A percentile compares a stretch with the other conserved stretches of the same genome.
Evolutionary conservation across 2,888 invertebrate genomes (phyloP).

Genomic region (Calliopum simillimum): DNA sequence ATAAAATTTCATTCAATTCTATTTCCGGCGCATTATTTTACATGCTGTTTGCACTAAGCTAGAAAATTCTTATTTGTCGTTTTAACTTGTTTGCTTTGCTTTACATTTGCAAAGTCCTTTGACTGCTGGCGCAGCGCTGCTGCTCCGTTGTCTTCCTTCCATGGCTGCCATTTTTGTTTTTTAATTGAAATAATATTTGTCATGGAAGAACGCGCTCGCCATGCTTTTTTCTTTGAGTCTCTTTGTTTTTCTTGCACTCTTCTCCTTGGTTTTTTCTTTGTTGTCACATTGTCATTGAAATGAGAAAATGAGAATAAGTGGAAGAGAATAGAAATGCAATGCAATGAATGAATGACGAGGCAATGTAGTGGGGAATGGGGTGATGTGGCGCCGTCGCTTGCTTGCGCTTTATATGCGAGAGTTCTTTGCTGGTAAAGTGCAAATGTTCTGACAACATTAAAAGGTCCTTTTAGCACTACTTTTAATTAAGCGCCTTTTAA

Average conservation of each 20-base stretch:
- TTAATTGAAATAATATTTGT: too few species aligned
- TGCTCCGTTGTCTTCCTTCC: not conserved
- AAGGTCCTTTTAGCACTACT: conserved; percentile 6
- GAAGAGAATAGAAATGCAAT: not conserved
- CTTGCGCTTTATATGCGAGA: not conserved
- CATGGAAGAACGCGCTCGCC: not conserved
- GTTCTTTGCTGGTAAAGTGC: conserved; percentile 2
- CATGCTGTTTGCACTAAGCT: not conserved
- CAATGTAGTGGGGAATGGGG: too few species aligned
- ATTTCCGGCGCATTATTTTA: too few species aligned
- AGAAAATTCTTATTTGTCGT: not conserved
- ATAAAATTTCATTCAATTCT: too few species aligned
- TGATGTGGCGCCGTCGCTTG: not conserved
- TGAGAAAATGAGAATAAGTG: not conserved
- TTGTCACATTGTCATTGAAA: not conserved
- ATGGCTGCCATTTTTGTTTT: too few species aligned
- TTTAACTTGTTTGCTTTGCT: too few species aligned
- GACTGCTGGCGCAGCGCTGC: not conserved
- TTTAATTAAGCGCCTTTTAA: conserved; percentile 42
- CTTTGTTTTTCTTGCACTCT: too few species aligned
- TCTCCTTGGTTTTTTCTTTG: not conserved
- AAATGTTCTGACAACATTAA: not conserved
- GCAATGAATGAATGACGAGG: too few species aligned
- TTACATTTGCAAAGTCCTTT: too few species aligned
- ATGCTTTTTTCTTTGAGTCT: too few species aligned